phyloP scores from a whole-genome alignment of 1,140 invertebrate genomes.

The Melipona quadrifasciata region DNA sequence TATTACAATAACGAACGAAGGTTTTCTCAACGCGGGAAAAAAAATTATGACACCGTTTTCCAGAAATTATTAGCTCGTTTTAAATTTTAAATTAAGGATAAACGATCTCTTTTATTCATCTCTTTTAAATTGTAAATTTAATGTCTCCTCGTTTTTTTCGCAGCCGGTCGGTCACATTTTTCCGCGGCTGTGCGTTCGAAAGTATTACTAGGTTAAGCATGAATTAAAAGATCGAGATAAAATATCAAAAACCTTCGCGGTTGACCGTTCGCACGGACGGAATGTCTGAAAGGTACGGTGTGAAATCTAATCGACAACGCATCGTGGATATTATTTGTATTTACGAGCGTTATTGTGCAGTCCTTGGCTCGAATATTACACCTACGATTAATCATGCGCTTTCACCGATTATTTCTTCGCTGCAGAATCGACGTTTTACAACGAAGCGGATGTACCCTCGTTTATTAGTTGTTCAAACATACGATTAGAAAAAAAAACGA shows the following conservation, averaged over 20 bases:
- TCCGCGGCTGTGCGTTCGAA: neutral
- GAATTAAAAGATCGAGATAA: neutral
- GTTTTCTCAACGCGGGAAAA: too few relatives aligned
- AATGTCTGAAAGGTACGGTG: neutral
- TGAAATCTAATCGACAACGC: neutral
- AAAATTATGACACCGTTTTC: neutral
- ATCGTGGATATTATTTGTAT: neutral
- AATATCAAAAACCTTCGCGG: neutral
- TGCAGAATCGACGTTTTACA: neutral
- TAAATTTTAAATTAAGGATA: neutral
- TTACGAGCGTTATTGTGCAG: too few relatives aligned
- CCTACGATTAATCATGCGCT: constrained; percentile 14
- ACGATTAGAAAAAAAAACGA: neutral
- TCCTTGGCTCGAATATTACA: constrained; percentile 8
- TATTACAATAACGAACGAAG: too few relatives aligned
- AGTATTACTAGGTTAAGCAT: neutral
- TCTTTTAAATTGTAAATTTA: neutral
- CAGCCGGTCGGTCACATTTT: neutral
- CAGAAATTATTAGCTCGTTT: too few relatives aligned
- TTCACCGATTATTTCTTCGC: neutral
- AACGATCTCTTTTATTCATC: neutral
- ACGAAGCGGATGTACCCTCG: neutral
- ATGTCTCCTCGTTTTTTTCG: neutral
- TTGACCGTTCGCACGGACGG: neutral
- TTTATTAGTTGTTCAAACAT: neutral